Evolutionary conservation across 2,113 vertebrate genomes (phyloP), one percentile per base, ranked within the genome.

Genomic region (Colistium nudipinnis): DNA sequence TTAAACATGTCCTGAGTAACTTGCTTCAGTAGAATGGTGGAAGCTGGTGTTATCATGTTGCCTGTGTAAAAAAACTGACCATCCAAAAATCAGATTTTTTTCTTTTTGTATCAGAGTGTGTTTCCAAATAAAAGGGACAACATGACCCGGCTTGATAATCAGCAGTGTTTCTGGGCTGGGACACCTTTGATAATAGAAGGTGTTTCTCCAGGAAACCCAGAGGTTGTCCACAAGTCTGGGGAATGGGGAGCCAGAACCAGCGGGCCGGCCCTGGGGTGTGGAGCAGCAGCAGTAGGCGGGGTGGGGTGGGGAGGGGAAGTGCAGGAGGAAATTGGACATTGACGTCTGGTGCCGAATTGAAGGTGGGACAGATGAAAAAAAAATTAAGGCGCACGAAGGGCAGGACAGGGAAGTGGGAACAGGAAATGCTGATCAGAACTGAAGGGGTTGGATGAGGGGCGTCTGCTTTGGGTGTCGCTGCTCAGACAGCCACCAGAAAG

Each of bases 211-310:
- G 91, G 91, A 93, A 92, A 80, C 78, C 67, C 80, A 87, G 86
- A 93, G 93, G 92, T 91, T 86, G 86, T 90, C 91, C 88, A 91
- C 89, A 89, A 93, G 90, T 94, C 92, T 88, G 54, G 64, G 77
- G 74, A 20, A 75, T 60, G 30, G 81, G 86, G 86, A 84, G n/a
- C n/a, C 48, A 22, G 71, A 54, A 88, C 85, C 62, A 71, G 48
- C 67, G 83, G 86, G 62, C 59, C 11, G 31, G 62, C 48, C 43
- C 66, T 67, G 30, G 43, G 68, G 76, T 85, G 89, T 85, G 55
- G 60, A 27, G 59, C 51, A 10, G 22, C 55, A n/a, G n/a, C n/a
- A n/a, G n/a, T n/a, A 11, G 1, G 28, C 33, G 10, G 51, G 39
- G 7, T 27, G 61, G 70, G 72, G 64, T 1, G 60, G 68, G 47